These are phyloP conservation scores for Lanius collurio DNA, from an alignment of 2,113 vertebrate species.

Conservation along the genomic window DNA sequence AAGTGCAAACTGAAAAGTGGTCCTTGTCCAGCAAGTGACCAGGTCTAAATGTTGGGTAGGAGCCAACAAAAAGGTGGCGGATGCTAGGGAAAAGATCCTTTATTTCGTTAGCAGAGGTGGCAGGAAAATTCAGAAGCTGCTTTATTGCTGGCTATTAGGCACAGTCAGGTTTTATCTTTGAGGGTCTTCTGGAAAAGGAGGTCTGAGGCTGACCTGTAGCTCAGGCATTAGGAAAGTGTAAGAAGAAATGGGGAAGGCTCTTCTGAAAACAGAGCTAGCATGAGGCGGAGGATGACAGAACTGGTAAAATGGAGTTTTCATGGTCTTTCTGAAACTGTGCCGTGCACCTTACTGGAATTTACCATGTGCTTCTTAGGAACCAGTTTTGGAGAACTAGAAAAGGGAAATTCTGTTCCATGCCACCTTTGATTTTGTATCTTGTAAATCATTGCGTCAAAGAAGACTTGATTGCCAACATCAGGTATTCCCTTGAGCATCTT, in stretches of 20 bases:
- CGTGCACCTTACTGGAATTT: not conserved
- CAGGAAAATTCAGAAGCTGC: not conserved
- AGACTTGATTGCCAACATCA: not conserved
- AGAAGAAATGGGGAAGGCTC: not conserved
- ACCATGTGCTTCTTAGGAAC: not conserved
- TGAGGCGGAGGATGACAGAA: accelerated
- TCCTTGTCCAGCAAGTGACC: not conserved
- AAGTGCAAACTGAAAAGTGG: accelerated
- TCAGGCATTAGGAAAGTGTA: not conserved
- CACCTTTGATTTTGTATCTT: not conserved
- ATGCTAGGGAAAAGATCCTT: not conserved
- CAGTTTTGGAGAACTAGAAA: not conserved
- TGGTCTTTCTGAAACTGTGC: not conserved
- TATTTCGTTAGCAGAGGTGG: not conserved
- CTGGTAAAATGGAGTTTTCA: not conserved
- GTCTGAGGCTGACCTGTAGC: not conserved
- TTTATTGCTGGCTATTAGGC: accelerated
- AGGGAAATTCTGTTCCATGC: not conserved
- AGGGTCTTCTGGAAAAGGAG: not conserved
- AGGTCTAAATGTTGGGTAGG: not conserved
- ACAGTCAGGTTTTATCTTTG: not conserved
- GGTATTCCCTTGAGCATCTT: not conserved
- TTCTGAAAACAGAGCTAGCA: not conserved
- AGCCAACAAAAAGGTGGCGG: not conserved
- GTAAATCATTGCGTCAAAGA: not conserved